These are phyloP conservation scores for Lateolabrax maculatus DNA, from an alignment of 2,797 vertebrate species.

Conservation along the genomic window DNA sequence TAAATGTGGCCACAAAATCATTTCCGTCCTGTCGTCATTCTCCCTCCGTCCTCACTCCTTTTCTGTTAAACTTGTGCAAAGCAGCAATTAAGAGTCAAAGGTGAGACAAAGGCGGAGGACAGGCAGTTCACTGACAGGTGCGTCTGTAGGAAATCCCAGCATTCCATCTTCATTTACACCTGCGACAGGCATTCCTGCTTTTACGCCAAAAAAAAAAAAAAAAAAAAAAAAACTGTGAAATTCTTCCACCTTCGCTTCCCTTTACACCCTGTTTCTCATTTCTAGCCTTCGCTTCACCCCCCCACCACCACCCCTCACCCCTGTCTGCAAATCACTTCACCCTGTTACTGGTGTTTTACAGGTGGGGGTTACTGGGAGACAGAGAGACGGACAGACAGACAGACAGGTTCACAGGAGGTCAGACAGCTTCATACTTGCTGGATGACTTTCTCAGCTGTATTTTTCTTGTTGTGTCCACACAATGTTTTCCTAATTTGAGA, in stretches of 20 bases:
- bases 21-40: neutral
- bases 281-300: conserved; percentile 18
- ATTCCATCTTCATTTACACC: conserved; percentile 64
- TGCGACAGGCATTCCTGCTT: conserved; percentile 42
- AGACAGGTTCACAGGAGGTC: conserved; percentile 57
- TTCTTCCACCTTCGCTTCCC: conserved; percentile 26
- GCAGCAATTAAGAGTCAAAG: conserved; percentile 16
- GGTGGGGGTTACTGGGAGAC: conserved; percentile 53
- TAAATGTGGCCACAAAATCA: too few species aligned
- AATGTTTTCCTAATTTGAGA: neutral
- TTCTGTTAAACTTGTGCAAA: neutral
- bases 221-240: conserved; percentile 57
- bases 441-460: conserved; percentile 19
- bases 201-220: too few species aligned
- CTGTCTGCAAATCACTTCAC: conserved; percentile 27
- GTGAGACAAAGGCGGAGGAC: conserved; percentile 38
- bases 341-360: conserved; percentile 60
- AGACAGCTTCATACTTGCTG: conserved; percentile 37
- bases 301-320: too few species aligned
- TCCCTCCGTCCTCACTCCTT: neutral
- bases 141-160: conserved; percentile 64
- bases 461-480: conserved; percentile 5
- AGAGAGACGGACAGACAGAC: conserved; percentile 38
- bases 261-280: conserved; percentile 42
- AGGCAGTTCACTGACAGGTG: conserved; percentile 68